Evolutionary conservation across 2,113 vertebrate genomes (phyloP), one percentile per base, ranked within the genome.

Genomic region (Lethenteron reissneri): DNA sequence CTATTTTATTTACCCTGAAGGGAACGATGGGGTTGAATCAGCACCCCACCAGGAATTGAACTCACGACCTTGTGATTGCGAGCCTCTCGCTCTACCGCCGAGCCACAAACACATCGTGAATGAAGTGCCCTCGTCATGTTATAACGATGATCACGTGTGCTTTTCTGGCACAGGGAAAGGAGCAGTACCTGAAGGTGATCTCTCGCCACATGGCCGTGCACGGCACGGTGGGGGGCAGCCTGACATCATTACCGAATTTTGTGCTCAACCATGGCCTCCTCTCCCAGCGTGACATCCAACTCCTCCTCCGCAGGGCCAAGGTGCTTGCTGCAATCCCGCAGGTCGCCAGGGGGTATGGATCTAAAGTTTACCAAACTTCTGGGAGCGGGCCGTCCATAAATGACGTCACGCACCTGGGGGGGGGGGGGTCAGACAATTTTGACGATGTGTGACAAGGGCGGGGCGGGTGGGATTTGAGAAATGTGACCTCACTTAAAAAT

Each of bases 181-280:
- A 75, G 41, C 73, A 78, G 8, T 82, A 82, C 69, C 72, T 83
- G 71, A 58, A 74, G 70, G 73, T 74, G 19, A 78, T 83, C 76
- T 78, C 78, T 71, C 75, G 76, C 68, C 74, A 77, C 62, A 71
- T 82, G 75, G 78, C 82, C 73, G 78, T 75, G 62, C 82, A 83
- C 4, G 81, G 75, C 15, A 83, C 82, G 1, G 81, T 83, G 69
- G 82, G 76, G 12, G 79, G 76, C 58, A 76, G 71, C 12, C 3
- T 74, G 8, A 73, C 77, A 3, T 70, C n/a, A 57, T 73, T 83
- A 11, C 82, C 82, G 70, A 56, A 69, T 62, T 79, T 75, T 70
- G 72, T 82, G 72, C 80, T 4, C 74, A 83, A 83, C 76, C 82
- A 83, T 1, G 81, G 82, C 58, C 75, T 82, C 72, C 76, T 82